A percentile compares a stretch with the other conserved stretches of the same genome.
phyloP scores from a whole-genome alignment of 2,888 invertebrate genomes.

The Idaea biselata region DNA sequence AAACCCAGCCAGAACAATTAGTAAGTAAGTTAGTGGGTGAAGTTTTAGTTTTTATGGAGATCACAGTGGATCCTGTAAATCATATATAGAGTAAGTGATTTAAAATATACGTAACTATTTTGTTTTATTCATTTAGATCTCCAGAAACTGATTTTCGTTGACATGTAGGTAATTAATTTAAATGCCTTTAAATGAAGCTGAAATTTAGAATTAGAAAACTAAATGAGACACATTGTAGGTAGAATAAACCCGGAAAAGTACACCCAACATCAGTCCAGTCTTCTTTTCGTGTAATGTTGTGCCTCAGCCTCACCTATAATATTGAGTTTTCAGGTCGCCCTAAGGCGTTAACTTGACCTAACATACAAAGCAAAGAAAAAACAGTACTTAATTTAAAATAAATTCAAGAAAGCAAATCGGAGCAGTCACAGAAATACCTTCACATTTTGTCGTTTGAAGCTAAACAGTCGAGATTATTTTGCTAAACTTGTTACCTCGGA shows the following conservation, averaged over 20 bases:
- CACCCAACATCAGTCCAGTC: too few species aligned
- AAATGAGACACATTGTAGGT: too few species aligned
- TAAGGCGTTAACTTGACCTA: too few species aligned
- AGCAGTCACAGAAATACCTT: neutral
- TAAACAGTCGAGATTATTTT: neutral
- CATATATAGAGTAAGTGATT: neutral
- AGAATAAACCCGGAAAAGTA: too few species aligned
- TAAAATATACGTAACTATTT: neutral
- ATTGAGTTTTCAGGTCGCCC: too few species aligned
- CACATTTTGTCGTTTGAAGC: neutral
- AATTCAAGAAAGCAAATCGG: neutral
- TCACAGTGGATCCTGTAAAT: constrained; percentile 19
- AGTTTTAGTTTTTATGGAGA: constrained; percentile 25
- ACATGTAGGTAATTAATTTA: too few species aligned
- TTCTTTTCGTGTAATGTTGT: too few species aligned
- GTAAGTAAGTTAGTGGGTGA: constrained; percentile 18
- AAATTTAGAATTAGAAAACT: too few species aligned
- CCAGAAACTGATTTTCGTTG: too few species aligned
- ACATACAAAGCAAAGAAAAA: too few species aligned
- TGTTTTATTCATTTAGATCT: neutral
- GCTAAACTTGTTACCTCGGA: neutral
- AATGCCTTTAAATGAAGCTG: too few species aligned
- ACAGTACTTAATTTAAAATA: neutral
- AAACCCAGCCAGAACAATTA: constrained; percentile 8
- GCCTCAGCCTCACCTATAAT: too few species aligned